phyloP scores from a whole-genome alignment of 2,797 vertebrate genomes.

The Phoeniculus purpureus region DNA sequence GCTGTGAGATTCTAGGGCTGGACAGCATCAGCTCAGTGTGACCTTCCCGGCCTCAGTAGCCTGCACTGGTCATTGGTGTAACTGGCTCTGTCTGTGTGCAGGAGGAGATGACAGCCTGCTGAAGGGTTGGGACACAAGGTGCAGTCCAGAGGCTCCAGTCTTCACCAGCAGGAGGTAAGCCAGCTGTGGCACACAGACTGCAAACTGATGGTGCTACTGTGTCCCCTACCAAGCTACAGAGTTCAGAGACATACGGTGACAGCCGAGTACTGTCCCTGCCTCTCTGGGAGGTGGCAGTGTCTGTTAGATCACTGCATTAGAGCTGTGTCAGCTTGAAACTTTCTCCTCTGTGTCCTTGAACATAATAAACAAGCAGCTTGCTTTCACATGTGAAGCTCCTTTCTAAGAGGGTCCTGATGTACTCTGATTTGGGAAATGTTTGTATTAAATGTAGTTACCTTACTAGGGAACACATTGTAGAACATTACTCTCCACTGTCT shows the following conservation, averaged over 20 bases:
- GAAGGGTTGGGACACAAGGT: slow-evolving; percentile 92
- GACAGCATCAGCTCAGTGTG: not conserved
- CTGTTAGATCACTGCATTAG: rapidly evolving
- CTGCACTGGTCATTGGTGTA: not conserved
- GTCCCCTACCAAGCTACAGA: not conserved
- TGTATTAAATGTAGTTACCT: not conserved
- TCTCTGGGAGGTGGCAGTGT: not conserved
- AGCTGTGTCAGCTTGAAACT: not conserved
- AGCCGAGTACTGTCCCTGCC: not conserved
- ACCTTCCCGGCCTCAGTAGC: not conserved
- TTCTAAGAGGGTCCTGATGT: not conserved
- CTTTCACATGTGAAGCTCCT: not conserved
- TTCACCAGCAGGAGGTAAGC: slow-evolving; percentile 87
- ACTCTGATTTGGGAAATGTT: not conserved
- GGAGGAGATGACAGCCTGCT: slow-evolving; percentile 94
- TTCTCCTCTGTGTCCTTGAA: not conserved
- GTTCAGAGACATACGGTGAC: not conserved
- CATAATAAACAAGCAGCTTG: not conserved
- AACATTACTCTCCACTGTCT: not conserved
- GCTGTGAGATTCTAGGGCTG: not conserved
- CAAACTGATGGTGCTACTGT: rapidly evolving
- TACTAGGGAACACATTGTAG: not conserved
- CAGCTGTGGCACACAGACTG: not conserved
- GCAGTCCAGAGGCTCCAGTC: slow-evolving; percentile 69
- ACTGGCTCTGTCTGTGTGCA: slow-evolving; percentile 45